phyloP scores from a whole-genome alignment of 2,888 invertebrate genomes.

The Drosophila kambysellisi region DNA sequence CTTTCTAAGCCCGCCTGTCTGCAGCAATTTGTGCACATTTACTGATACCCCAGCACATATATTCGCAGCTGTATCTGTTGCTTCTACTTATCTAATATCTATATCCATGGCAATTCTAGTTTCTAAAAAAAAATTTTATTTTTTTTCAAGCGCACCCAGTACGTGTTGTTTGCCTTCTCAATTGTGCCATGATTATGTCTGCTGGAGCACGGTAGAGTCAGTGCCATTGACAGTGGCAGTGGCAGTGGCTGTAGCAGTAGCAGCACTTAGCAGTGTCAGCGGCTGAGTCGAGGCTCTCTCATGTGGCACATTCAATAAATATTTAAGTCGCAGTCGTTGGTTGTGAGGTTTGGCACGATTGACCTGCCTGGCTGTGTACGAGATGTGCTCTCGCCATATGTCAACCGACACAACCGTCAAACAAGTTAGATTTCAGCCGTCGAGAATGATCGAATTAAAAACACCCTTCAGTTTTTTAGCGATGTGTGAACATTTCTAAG shows the following conservation, averaged over 20 bases:
- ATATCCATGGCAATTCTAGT: conserved; percentile 39
- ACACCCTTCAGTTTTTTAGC: neutral
- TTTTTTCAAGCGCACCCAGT: conserved; percentile 41
- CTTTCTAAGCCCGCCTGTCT: conserved; percentile 55
- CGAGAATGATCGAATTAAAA: conserved; percentile 4
- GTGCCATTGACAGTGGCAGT: neutral
- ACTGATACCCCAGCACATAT: conserved; percentile 37
- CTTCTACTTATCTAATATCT: conserved; percentile 52
- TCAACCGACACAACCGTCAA: conserved; percentile 26
- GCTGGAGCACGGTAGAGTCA: conserved; percentile 14
- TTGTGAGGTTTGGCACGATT: conserved; percentile 30
- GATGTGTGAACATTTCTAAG: neutral
- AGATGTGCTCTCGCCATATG: conserved; percentile 34
- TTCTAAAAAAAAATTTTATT: conserved; percentile 9
- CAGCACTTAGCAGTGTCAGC: conserved; percentile 44
- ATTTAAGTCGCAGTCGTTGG: conserved; percentile 56
- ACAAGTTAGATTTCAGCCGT: conserved; percentile 14
- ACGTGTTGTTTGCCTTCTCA: conserved; percentile 76
- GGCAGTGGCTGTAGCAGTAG: conserved; percentile 3
- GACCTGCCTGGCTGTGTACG: conserved; percentile 20
- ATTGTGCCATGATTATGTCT: conserved; percentile 70
- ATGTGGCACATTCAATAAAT: conserved; percentile 66
- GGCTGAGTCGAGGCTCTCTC: conserved; percentile 19
- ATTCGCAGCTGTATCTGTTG: conserved; percentile 60
- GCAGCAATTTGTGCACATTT: conserved; percentile 74